Evolutionary conservation across 2,888 invertebrate genomes (phyloP), one percentile per base, ranked within the genome.

Genomic region (Cactoblastis cactorum): DNA sequence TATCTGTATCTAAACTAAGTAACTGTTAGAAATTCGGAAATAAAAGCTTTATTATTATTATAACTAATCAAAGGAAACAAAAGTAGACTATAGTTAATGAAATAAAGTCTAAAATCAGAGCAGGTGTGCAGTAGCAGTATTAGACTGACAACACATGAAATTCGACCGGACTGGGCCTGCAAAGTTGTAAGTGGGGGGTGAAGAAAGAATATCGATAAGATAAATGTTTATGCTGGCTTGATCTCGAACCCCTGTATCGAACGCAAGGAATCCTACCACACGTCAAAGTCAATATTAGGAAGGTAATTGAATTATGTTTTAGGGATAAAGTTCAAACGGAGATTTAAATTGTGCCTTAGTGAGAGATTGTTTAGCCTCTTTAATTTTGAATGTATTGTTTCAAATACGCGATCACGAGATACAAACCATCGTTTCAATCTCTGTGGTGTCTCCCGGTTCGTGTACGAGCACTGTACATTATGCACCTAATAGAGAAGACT

Each of bases 281-380:
- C 37, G 17, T 45, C 15, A 45, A 28, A 17, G 8, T 18, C n/a
- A 37, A 9, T 17, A 8, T 38, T 17, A 65, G 63, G 65, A 70
- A 73, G 74, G 76, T 77, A 79, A 78, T 80, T 80, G 75, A 77
- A 79, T 73, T 80, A 80, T 85, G 73, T 80, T 77, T 85, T 77
- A 82, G 78, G 74, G 80, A 83, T 80, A 80, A 84, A 87, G 85
- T 88, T 86, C 87, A 88, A 88, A 69, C 72, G 77, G 72, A 86
- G 82, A 83, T 77, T 82, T 80, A 83, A 85, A 88, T 87, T 86
- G 88, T 89, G 88, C 88, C 88, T 89, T 89, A 88, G 87, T 81
- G 83, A 77, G 69, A 72, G 76, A 77, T 76, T 65, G 74, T 73
- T 79, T 77, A 78, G 74, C 77, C 69, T 71, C 72, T 82, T 83